A percentile compares a stretch with the other conserved stretches of the same genome.
phyloP scores from a whole-genome alignment of 1,140 invertebrate genomes.

The Drosophila jambulina region DNA sequence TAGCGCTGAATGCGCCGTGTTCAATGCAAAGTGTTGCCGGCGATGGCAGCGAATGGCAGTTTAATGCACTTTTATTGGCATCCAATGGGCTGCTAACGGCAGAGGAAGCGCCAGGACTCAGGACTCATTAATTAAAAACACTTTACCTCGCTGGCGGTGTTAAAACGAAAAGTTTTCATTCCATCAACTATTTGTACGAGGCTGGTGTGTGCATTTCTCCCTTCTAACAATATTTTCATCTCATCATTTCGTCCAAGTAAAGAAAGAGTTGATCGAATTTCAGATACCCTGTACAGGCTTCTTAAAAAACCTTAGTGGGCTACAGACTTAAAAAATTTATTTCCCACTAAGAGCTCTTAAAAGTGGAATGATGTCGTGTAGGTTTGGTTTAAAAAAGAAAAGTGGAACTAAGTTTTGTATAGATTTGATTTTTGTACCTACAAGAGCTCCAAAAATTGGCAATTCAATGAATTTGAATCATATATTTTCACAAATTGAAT shows the following conservation, averaged over 20 bases:
- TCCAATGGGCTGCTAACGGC: constrained; percentile 62
- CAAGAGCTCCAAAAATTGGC: too few relatives aligned
- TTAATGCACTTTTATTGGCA: constrained; percentile 77
- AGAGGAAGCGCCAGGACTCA: constrained; percentile 31
- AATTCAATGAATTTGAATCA: too few relatives aligned
- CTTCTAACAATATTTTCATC: constrained; percentile 4
- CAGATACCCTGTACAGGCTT: not conserved
- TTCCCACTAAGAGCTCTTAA: too few relatives aligned
- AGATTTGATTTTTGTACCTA: too few relatives aligned
- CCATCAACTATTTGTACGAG: constrained; percentile 1
- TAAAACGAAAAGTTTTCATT: constrained; percentile 26
- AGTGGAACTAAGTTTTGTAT: too few relatives aligned
- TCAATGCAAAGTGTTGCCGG: constrained; percentile 56
- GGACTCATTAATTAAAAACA: constrained; percentile 77
- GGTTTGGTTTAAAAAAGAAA: too few relatives aligned
- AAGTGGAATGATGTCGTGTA: too few relatives aligned
- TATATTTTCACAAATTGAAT: not conserved
- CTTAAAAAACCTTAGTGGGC: not conserved
- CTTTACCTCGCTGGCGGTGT: constrained; percentile 44
- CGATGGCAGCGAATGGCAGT: constrained; percentile 66
- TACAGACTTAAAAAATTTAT: too few relatives aligned
- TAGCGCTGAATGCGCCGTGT: constrained; percentile 43
- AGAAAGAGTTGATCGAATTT: not conserved
- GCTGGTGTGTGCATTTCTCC: not conserved
- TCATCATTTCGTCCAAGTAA: not conserved